Evolutionary conservation across 1,140 invertebrate species (phyloP), one percentile per base, ranked within the genome.

Genomic region (Hyposmocoma kahamanoa): DNA sequence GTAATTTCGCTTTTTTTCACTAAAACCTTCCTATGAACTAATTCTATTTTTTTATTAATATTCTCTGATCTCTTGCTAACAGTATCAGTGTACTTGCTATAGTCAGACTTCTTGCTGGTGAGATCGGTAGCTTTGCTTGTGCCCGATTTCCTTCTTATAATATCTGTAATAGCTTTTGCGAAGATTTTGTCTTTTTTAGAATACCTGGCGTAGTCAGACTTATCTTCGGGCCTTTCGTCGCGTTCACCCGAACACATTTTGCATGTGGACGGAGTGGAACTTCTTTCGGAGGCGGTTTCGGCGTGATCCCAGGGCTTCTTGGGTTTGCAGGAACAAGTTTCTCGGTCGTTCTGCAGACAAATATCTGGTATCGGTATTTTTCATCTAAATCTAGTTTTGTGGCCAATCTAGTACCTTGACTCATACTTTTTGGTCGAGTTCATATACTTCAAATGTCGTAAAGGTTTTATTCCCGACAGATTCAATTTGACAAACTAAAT

Each of bases 251-350:
- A 70, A 45, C 62, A 77, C 2, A 71, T 54, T 3, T 76, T 66
- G 58, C 75, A 78, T 47, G 78, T 82, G 21, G 78, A 79, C 0
- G 78, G 58, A 0, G 74, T 74, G n/a, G 68, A 74, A 44, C 59
- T 69, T 3, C 59, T 73, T 24, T 67, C 68, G 5, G 66, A 39
- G 19, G 61, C 13, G 52, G 48, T 22, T 24, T 36, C 15, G 36
- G 49, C 18, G 49, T 18, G 54, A 26, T 66, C 61, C 72, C 75
- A 72, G 43, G 56, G 47, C 8, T 32, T 26, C 32, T 50, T 56
- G 15, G 63, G 39, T 47, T 72, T 65, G 58, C 74, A 67, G 56
- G 72, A 65, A 50, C 74, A 72, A 19, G 56, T 48, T 13, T 43
- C 39, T 20, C 56, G 53, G 45, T 56, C 59, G 42, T 63, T 75